Base-by-base conservation (phyloP, 1,140 invertebrate species). In the Colletes gigas region DNA sequence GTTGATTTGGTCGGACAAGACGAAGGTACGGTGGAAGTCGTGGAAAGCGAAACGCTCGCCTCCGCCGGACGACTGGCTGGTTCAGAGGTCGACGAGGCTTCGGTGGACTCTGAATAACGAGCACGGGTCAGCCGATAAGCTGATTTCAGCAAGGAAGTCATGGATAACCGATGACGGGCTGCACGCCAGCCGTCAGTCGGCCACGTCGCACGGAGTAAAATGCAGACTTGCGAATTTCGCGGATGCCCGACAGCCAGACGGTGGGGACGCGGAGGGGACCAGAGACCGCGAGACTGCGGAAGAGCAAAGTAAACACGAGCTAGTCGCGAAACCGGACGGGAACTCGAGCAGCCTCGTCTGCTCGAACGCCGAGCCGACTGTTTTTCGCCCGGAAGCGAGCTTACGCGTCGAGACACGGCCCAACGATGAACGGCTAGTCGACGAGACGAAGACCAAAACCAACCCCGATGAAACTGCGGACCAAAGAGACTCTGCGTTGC, bases 41-140 rank as follows among this genome's bases (percentile, higher is more conserved):
- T 59, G 39, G 55, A 92, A 92, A 67, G 63, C 83, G 10, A 92
- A 92, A 66, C 85, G 80, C 21, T 93, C 89, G 15, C 92, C 90
- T 14, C 87, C 91, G 30, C 89, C 90, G 4, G 71, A 82, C 39
- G 57, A 83, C 8, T 54, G 59, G 8, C 66, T 63, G 59, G 81
- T 76, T 78, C 83, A 81, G 52, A 78, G 78, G 66, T 89, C 85
- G 72, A 68, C 82, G 30, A 54, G 55, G 73, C 65, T 62, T 50
- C 57, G 30, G 71, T 21, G 60, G 63, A 73, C 65, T 59, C 15
- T 72, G 57, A 88, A 91, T 90, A 89, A 83, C 65, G 59, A n/a
- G 55, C 19, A 10, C 60, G 86, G 86, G 88, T 89, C 89, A 84
- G 10, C 41, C 78, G 89, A 91, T 90, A 90, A 88, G 62, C n/a